Evolutionary conservation across 2,113 vertebrate species (phyloP), one percentile per base, ranked within the genome.

Genomic region (Siniperca chuatsi): DNA sequence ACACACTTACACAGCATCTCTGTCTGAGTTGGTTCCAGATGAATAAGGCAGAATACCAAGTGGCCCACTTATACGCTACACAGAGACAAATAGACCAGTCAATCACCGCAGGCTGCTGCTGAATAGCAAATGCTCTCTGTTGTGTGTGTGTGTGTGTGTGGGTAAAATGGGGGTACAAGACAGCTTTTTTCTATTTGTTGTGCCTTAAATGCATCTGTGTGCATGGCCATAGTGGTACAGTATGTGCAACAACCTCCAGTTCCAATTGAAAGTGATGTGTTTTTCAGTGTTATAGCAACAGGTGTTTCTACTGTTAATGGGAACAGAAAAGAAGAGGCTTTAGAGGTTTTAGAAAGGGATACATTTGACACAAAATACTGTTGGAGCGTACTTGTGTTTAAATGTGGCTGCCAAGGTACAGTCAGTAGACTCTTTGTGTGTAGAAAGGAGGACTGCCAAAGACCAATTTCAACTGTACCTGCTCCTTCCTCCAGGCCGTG

Each of bases 31-130:
- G 88, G 82, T 92, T 93, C 90, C 86, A 93, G 92, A 92, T 90
- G 92, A 94, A 94, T 91, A 92, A 92, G 87, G 89, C 92, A 91
- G 93, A 92, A 94, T 93, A 95, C 89, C 93, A 95, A 95, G 93
- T 94, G 93, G 89, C 91, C 90, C 92, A 92, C 90, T 95, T 93
- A 94, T 90, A 92, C 70, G 87, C 92, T 90, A 90, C 64, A 78
- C 91, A 87, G 88, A 93, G 87, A 93, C 90, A 94, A 93, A 93
- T 93, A 91, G 92, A 94, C 92, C 92, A 95, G 93, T 95, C 94
- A 94, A 93, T 95, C 94, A 93, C 88, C 72, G 84, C 87, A 44
- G 91, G 86, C 89, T 85, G 84, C 81, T 75, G 84, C 83, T 69
- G 92, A 93, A 94, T 93, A 91, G 90, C 92, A 93, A 93, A 91